Evolutionary conservation across 2,888 invertebrate species (phyloP).

Genomic region (Candidula unifasciata): DNA sequence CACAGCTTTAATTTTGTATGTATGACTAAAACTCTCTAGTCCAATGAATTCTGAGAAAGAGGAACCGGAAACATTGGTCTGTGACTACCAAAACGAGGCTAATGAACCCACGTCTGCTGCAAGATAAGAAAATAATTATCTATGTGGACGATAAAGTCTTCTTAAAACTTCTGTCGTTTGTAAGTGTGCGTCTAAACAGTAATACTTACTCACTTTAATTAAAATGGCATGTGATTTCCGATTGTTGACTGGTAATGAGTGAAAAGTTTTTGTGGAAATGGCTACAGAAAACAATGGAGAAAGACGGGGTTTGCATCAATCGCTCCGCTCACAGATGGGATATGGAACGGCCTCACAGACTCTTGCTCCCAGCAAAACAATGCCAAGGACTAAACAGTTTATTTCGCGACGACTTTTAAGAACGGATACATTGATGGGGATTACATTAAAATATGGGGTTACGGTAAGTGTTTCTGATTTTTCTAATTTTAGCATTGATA

Average conservation of each 20-base stretch:
- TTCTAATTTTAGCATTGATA: too few species aligned
- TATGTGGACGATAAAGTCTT: background rate
- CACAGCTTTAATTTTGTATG: too few species aligned
- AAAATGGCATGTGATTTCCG: background rate
- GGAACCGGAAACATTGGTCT: conserved; percentile 12
- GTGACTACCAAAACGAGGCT: conserved; percentile 26
- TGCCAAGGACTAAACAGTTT: conserved; percentile 24
- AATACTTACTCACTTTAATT: background rate
- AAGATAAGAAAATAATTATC: background rate
- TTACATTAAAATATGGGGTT: conserved; percentile 46
- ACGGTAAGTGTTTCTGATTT: conserved; percentile 35
- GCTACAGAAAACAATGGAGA: conserved; percentile 33
- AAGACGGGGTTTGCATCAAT: conserved; percentile 27
- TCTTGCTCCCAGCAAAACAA: conserved; percentile 18
- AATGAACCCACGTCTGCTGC: conserved; percentile 5
- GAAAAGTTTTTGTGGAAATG: background rate
- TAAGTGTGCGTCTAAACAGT: background rate
- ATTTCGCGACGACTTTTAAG: conserved; percentile 24
- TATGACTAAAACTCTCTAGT: too few species aligned
- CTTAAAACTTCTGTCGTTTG: too few species aligned
- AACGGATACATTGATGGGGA: conserved; percentile 44
- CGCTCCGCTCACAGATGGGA: conserved; percentile 38
- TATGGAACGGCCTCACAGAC: conserved; percentile 29
- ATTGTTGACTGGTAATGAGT: background rate
- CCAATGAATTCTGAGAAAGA: background rate